Percentiles rank a stretch among this genome's conserved stretches.
Conservation (phyloP, 2,888 invertebrate genomes). For the Sycophila texana region DNA sequence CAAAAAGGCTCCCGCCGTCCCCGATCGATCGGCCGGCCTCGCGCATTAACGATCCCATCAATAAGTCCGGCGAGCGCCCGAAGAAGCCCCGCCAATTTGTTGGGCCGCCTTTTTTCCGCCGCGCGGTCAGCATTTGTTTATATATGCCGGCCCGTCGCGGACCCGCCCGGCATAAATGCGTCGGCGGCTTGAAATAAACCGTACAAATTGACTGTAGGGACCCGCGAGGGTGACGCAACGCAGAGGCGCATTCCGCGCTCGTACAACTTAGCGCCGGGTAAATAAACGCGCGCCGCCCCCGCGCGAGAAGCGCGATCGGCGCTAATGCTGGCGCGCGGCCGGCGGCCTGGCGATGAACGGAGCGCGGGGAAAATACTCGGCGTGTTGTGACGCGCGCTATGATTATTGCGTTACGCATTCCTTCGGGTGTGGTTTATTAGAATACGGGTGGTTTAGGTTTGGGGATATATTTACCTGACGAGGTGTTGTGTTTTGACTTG, state of each 20-base stretch:
- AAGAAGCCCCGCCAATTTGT: constrained; percentile 73
- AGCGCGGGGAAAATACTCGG: background rate
- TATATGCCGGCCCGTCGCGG: constrained; percentile 26
- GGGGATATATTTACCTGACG: too few species aligned
- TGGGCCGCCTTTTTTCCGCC: constrained; percentile 57
- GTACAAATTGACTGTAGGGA: background rate
- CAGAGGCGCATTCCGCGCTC: constrained; percentile 3
- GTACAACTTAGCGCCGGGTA: constrained; percentile 19
- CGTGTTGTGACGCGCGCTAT: background rate
- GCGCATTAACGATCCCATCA: constrained; percentile 75
- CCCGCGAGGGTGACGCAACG: constrained; percentile 6
- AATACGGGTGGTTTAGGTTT: too few species aligned
- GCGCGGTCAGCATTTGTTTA: constrained; percentile 52
- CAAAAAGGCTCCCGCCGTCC: constrained; percentile 59
- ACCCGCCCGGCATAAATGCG: constrained; percentile 5
- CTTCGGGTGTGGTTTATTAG: background rate
- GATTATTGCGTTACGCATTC: background rate
- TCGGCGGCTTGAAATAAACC: background rate
- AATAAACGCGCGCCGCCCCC: background rate
- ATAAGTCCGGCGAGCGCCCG: constrained; percentile 65
- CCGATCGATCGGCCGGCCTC: constrained; percentile 67
- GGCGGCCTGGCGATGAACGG: background rate
- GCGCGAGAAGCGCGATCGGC: background rate
- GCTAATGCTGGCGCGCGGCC: background rate
- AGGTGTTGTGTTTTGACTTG: too few species aligned